Percentiles rank a stretch among this genome's conserved stretches.
Conservation (phyloP, 2,797 vertebrate species). For the Chelon labrosus region DNA sequence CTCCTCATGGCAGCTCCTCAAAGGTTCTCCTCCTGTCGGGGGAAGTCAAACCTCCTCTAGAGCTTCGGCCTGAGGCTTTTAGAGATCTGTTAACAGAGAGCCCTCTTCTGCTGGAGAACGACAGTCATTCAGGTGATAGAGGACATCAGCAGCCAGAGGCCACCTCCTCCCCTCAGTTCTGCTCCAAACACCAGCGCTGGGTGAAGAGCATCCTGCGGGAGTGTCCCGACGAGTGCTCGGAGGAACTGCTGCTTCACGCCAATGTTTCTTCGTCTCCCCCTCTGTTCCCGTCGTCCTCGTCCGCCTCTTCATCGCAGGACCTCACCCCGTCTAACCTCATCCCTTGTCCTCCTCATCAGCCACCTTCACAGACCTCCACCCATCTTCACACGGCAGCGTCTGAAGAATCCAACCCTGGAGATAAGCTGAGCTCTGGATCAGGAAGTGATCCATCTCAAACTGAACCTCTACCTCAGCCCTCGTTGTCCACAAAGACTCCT, state of each 20-base stretch:
- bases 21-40: not conserved
- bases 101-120: slow-evolving; percentile 14
- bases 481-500: slow-evolving; percentile 7
- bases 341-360: slow-evolving; percentile 11
- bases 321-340: slow-evolving; percentile 68
- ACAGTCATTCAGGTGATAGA: slow-evolving; percentile 1
- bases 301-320: slow-evolving; percentile 66
- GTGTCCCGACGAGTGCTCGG: slow-evolving; percentile 72
- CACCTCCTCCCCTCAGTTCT: slow-evolving; percentile 68
- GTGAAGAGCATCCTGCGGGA: slow-evolving; percentile 79
- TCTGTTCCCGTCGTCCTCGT: slow-evolving; percentile 58
- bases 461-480: not conserved
- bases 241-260: slow-evolving; percentile 36
- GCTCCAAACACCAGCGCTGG: slow-evolving; percentile 82
- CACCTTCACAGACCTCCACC: slow-evolving; percentile 4
- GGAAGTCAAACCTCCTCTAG: not conserved
- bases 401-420: not conserved
- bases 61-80: not conserved
- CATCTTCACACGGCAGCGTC: slow-evolving; percentile 8
- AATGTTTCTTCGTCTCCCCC: slow-evolving; percentile 6
- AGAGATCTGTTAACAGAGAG: not conserved
- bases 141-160: not conserved
- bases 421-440: not conserved
- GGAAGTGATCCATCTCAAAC: not conserved
- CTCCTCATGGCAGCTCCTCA: not conserved